Evolutionary conservation across 2,113 vertebrate species (phyloP).

Genomic region (Hiodon tergisus): DNA sequence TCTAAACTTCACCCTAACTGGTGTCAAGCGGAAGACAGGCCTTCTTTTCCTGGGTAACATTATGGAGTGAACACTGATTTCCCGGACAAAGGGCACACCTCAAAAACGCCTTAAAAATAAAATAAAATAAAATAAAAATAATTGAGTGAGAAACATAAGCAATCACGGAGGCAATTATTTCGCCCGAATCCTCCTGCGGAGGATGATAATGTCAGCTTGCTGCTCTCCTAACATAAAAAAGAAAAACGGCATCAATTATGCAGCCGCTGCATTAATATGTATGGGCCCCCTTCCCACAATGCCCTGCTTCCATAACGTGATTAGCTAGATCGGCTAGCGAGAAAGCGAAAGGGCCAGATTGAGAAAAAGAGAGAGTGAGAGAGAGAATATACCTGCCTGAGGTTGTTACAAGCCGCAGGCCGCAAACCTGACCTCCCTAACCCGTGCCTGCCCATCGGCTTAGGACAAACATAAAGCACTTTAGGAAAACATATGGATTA

Average conservation of each 20-base stretch:
- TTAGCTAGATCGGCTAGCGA: constrained; percentile 39
- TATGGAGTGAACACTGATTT: constrained; percentile 64
- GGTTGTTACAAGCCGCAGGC: no score
- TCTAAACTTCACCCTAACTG: constrained; percentile 59
- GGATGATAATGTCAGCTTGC: constrained; percentile 63
- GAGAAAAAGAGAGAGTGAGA: constrained; percentile 45
- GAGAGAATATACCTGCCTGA: not conserved
- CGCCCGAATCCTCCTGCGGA: constrained; percentile 62
- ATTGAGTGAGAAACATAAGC: constrained; percentile 28
- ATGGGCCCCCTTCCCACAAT: constrained; percentile 52
- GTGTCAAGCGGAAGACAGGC: constrained; percentile 58
- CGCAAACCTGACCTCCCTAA: no score
- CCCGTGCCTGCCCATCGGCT: no score
- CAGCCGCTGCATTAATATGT: constrained; percentile 54
- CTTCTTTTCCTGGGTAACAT: constrained; percentile 63
- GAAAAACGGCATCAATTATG: constrained; percentile 52
- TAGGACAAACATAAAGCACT: no score
- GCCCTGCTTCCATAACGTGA: constrained; percentile 55
- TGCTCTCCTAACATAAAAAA: constrained; percentile 60
- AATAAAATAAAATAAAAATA: constrained; percentile 44
- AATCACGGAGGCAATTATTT: constrained; percentile 71
- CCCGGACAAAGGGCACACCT: constrained; percentile 66
- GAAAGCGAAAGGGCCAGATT: constrained; percentile 39
- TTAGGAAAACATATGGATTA: no score
- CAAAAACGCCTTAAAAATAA: constrained; percentile 60